Evolutionary conservation across 2,888 invertebrate species (phyloP).

Genomic region (Mimumesa dahlbomi): DNA sequence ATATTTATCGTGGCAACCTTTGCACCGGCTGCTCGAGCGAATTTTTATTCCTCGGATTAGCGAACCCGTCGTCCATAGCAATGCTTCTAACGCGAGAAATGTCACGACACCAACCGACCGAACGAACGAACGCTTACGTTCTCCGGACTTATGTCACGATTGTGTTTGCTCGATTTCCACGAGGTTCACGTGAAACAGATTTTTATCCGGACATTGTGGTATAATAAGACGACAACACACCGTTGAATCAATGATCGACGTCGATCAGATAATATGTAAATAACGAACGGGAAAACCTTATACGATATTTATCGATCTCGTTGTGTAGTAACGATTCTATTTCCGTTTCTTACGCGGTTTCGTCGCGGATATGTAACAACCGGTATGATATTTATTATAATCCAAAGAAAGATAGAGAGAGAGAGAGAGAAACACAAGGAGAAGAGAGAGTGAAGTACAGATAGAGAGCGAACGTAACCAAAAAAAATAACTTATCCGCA

Average conservation of each 20-base stretch:
- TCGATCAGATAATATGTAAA: slow-evolving; percentile 23
- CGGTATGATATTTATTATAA: too few relatives aligned
- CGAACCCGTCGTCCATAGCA: slow-evolving; percentile 8
- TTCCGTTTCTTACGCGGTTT: slow-evolving; percentile 7
- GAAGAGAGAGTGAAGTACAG: too few relatives aligned
- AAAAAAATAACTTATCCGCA: too few relatives aligned
- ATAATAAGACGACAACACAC: background rate
- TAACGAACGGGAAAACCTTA: slow-evolving; percentile 6
- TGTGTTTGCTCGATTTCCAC: background rate
- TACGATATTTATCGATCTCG: slow-evolving; percentile 11
- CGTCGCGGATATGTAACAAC: too few relatives aligned
- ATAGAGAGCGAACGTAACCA: too few relatives aligned
- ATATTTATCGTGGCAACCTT: slow-evolving; percentile 63
- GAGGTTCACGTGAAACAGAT: background rate
- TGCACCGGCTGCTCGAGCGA: slow-evolving; percentile 40
- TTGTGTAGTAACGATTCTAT: slow-evolving; percentile 30
- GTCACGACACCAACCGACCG: slow-evolving; percentile 2
- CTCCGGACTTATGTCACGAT: too few relatives aligned
- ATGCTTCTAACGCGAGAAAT: slow-evolving; percentile 8
- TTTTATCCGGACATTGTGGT: background rate
- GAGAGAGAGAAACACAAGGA: too few relatives aligned
- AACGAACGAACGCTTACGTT: too few relatives aligned
- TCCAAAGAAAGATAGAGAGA: too few relatives aligned
- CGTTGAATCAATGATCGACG: background rate
- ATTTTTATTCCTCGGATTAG: slow-evolving; percentile 52